phyloP scores from a whole-genome alignment of 2,113 vertebrate genomes.

The Urocynchramus pylzowi region DNA sequence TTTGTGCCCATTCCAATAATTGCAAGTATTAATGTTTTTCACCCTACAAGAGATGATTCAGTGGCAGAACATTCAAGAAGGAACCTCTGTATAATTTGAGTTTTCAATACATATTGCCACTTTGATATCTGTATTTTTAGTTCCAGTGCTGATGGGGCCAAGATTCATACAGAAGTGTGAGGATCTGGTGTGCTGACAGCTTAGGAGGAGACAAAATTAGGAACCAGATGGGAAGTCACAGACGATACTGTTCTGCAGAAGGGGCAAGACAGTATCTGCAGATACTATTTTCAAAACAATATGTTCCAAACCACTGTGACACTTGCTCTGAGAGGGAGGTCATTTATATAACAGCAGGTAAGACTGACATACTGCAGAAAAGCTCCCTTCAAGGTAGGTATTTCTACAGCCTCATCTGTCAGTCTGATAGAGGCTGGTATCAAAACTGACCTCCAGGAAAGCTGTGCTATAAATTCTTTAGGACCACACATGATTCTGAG shows the following conservation, averaged over 20 bases:
- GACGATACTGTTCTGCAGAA: neutral
- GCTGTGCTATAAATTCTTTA: constrained; percentile 33
- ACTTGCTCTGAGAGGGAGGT: neutral
- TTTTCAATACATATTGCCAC: neutral
- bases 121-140: constrained; percentile 1
- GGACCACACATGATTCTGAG: constrained; percentile 48
- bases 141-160: neutral
- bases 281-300: neutral
- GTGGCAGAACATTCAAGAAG: neutral
- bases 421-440: neutral
- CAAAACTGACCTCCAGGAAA: constrained; percentile 25
- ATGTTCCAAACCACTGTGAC: neutral
- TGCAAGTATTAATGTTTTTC: neutral
- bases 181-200: neutral
- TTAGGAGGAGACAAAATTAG: neutral
- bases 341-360: neutral
- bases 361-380: neutral
- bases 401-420: neutral
- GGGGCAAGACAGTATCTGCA: neutral
- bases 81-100: neutral
- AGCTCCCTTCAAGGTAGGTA: neutral
- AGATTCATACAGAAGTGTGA: neutral
- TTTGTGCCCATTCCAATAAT: neutral
- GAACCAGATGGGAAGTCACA: constrained; percentile 17
- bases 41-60: neutral